Base-by-base conservation (phyloP, 2,888 invertebrate species). In the Pterostichus madidus region DNA sequence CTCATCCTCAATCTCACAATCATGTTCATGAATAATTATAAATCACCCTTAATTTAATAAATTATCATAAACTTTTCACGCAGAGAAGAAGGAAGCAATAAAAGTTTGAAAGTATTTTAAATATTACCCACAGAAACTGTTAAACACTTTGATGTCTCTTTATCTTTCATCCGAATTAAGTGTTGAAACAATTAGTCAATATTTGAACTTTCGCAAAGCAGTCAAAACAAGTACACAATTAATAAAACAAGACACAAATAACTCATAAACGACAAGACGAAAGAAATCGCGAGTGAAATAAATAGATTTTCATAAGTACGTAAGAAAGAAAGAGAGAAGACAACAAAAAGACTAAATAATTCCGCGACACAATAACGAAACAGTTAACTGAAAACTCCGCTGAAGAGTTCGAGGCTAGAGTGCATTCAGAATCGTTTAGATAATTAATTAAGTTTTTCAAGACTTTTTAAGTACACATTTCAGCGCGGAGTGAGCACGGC, bases 391-490 rank as follows among this genome's bases (percentile, higher is more conserved):
- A 76, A 76, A 76, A 76, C 71, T 46, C 52, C 46, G 31, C 7
- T 56, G 59, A 81, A 81, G 49, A 75, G 81, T 75, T 64, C 59
- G 68, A 52, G 39, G 39, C 7, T 39, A 39, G 61, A 84, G 80
- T 83, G 86, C 84, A 85, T 85, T 85, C 84, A 84, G 84, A 88
- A 87, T 86, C 86, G 87, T 88, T 89, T 88, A 88, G 88, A 88
- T 88, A 89, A 89, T 89, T 89, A 89, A 89, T 89, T 89, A 89
- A 89, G 87, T 89, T 88, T 87, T 87, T 86, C 71, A 83, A 85
- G 86, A 87, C 87, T 88, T 88, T 88, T 88, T 88, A 87, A 87
- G 87, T 87, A 86, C 86, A 87, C 86, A 86, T 87, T 85, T 84
- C 82, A 84, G 80, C 83, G 79, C 5, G 39, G 39, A 84, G 46